Evolutionary conservation across 2,113 vertebrate species (phyloP), one percentile per base, ranked within the genome.

Genomic region (Tachysurus vachellii): DNA sequence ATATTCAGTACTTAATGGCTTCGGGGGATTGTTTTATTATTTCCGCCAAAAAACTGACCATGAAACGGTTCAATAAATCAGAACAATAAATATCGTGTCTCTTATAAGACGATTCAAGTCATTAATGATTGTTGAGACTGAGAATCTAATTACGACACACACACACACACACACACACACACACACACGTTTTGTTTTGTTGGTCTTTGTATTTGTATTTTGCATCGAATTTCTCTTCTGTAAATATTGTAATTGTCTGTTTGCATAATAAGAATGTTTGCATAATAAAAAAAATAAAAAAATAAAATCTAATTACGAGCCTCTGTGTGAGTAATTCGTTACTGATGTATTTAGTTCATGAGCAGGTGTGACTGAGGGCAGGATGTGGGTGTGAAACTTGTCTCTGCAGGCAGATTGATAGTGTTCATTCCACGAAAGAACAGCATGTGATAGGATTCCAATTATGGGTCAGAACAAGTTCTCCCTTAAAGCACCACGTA

Each of bases 381-480:
- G 61, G 61, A 14, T 47, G 81, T 7, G 21, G 10, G 75, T 2
- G 19, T 11, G 21, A n/a, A 56, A 36, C 50, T 59, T 56, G 59
- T 84, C 44, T 42, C 53, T 59, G 36, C 36, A 54, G 7, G 50
- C 56, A 79, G 57, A 89, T 26, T 89, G 36, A 86, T 89, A 76
- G 31, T 59, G 44, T 76, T 80, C 61, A 36, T 85, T 31, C n/a
- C 86, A 88, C n/a, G 23, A 53, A 14, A 82, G 87, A 91, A 89
- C 75, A 87, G 0, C 53, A 61, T 89, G 84, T 87, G 83, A 73
- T 56, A 86, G 81, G 44, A 80, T 36, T 83, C 23, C 14, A n/a
- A 75, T 36, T 47, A 82, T 82, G 57, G 12, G n/a, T 80, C 62
- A 81, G 53, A 71, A 57, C 47, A 68, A 36, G 21, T 44, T 44